A percentile compares a stretch with the other conserved stretches of the same genome.
phyloP scores from a whole-genome alignment of 2,888 invertebrate species.

The Drosophila helvetica region DNA sequence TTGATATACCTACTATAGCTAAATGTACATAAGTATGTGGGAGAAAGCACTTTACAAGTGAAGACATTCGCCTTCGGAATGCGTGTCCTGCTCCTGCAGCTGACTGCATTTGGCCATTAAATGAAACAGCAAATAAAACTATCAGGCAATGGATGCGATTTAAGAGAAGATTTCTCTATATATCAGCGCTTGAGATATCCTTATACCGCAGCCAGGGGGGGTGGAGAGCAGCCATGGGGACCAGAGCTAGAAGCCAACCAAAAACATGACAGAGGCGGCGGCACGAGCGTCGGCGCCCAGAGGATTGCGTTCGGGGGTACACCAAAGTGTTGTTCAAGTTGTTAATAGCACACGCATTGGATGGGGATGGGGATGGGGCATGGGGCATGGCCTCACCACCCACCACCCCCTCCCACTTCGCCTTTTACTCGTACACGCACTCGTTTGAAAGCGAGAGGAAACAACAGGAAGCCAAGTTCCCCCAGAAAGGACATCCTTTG shows the following conservation, averaged over 20 bases:
- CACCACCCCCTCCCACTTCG: too few species aligned
- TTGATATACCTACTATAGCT: not conserved
- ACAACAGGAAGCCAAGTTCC: not conserved
- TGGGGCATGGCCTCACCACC: too few species aligned
- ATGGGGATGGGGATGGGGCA: not conserved
- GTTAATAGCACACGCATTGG: conserved; percentile 61
- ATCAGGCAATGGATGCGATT: not conserved
- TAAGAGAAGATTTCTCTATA: too few species aligned
- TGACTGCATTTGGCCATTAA: not conserved
- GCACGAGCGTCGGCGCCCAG: not conserved
- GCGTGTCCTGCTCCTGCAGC: not conserved
- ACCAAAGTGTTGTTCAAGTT: conserved; percentile 76
- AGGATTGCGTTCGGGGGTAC: conserved; percentile 58
- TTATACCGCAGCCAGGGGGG: too few species aligned
- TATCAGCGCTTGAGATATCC: too few species aligned
- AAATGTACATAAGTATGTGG: not conserved
- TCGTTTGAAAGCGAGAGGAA: not conserved
- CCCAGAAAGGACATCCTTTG: not conserved
- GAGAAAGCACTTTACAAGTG: conserved; percentile 10
- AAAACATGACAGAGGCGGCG: not conserved
- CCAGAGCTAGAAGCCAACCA: not conserved
- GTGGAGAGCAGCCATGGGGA: too few species aligned
- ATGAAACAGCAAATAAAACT: not conserved
- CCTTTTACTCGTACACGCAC: not conserved
- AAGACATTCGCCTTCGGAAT: conserved; percentile 8